Conservation (phyloP, 2,113 vertebrate species). For the Microtus montanus region DNA sequence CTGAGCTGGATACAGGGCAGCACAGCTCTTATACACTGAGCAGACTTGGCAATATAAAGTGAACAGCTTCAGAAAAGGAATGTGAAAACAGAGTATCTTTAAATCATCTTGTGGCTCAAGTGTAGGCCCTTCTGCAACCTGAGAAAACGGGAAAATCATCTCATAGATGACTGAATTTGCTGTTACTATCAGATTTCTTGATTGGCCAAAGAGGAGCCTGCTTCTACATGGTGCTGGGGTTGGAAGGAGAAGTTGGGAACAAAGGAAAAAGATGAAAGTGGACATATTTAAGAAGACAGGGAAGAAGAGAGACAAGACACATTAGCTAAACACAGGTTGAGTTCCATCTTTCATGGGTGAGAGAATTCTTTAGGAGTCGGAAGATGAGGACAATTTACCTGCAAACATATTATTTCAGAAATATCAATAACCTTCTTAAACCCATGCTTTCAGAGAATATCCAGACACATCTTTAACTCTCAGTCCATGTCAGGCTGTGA, state of each 20-base stretch:
- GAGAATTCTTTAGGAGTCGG: background rate
- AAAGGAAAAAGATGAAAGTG: background rate
- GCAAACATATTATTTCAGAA: background rate
- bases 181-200: background rate
- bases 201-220: background rate
- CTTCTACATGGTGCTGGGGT: accelerated
- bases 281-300: background rate
- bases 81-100: background rate
- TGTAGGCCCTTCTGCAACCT: background rate
- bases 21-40: background rate
- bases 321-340: background rate
- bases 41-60: background rate
- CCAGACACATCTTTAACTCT: background rate
- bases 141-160: background rate
- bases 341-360: background rate
- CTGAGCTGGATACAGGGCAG: background rate
- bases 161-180: background rate
- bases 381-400: background rate
- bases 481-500: too few species aligned
- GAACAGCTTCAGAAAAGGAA: background rate
- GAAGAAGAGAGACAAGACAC: background rate
- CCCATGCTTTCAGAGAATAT: background rate
- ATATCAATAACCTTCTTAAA: background rate
- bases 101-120: background rate
- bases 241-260: background rate